Percentiles rank a stretch among this genome's conserved stretches.
Evolutionary conservation across 2,797 vertebrate genomes (phyloP).

Genomic region (Premnoplex brunnescens): DNA sequence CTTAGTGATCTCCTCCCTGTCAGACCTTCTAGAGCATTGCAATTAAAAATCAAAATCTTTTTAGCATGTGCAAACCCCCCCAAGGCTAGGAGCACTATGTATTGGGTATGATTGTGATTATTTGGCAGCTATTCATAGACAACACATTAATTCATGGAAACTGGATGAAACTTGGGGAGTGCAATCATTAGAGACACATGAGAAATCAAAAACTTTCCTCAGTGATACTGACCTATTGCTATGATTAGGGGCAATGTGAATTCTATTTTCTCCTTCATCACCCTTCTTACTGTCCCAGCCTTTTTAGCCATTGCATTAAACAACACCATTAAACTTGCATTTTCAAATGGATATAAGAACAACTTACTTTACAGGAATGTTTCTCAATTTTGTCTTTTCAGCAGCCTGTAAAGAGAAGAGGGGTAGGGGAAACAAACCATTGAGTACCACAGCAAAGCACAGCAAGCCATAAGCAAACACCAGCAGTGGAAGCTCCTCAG

Average conservation of each 20-base stretch:
- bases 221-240: not conserved
- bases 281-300: not conserved
- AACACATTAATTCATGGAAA: conserved; percentile 73
- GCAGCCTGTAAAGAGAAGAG: conserved; percentile 79
- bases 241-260: conserved; percentile 43
- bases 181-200: conserved; percentile 18
- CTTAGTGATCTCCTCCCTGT: conserved; percentile 49
- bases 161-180: conserved; percentile 52
- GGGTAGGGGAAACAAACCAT: conserved; percentile 58
- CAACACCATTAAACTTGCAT: conserved; percentile 11
- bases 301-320: not conserved
- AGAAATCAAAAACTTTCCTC: conserved; percentile 32
- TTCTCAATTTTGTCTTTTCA: conserved; percentile 86
- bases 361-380: conserved; percentile 86
- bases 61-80: conserved; percentile 67
- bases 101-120: conserved; percentile 64
- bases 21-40: conserved; percentile 64
- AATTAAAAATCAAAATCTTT: conserved; percentile 76
- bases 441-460: conserved; percentile 50
- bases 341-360: conserved; percentile 47
- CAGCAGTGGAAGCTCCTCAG: not conserved
- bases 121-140: conserved; percentile 71
- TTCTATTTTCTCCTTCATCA: not conserved
- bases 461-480: conserved; percentile 13
- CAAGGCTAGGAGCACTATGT: conserved; percentile 57